Evolutionary conservation across 2,113 vertebrate species (phyloP), one percentile per base, ranked within the genome.

Genomic region (Daboia siamensis): DNA sequence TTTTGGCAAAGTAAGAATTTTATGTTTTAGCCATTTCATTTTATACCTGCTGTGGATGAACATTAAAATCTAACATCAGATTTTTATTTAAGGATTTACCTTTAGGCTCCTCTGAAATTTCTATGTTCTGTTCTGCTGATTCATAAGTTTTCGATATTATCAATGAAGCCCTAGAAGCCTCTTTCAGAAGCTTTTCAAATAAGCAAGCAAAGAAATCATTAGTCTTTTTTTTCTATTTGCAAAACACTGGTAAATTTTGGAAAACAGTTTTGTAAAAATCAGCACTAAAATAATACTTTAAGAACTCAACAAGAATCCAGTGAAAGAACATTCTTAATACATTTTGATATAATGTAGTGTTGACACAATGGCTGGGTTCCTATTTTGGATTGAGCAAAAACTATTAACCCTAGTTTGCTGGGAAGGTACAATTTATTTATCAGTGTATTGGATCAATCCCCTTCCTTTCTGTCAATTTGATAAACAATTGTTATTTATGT

Each of bases 141-240:
- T 90, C 92, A 26, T 39, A 29, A 54, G 5, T 5, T 59, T 89
- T 92, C 26, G 69, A 24, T 8, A 57, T 15, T 29, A 51, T 2
- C 20, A 92, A 1, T 61, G 92, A 93, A 44, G 92, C 92, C 46
- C 12, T 92, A n/a, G 92, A 92, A 61, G 80, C 88, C 9, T 85
- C 80, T 46, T 51, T 90, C 48, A 90, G 21, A 84, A 93, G 48
- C 92, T 93, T 64, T 90, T 93, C 46, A 59, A 61, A 39, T 46
- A 74, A 69, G 21, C 11, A 92, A 74, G 48, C 26, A 92, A 90
- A 46, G 7, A 86, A 93, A 54, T 24, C 2, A 44, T 93, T 86
- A 93, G 48, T 23, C 57, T 46, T 9, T 64, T 56, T 86, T 80
- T 52, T 8, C 33, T 29, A 21, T 2, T 44, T 92, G 59, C 24